Conservation (phyloP, 2,113 vertebrate genomes). For the Irena cyanogastra region DNA sequence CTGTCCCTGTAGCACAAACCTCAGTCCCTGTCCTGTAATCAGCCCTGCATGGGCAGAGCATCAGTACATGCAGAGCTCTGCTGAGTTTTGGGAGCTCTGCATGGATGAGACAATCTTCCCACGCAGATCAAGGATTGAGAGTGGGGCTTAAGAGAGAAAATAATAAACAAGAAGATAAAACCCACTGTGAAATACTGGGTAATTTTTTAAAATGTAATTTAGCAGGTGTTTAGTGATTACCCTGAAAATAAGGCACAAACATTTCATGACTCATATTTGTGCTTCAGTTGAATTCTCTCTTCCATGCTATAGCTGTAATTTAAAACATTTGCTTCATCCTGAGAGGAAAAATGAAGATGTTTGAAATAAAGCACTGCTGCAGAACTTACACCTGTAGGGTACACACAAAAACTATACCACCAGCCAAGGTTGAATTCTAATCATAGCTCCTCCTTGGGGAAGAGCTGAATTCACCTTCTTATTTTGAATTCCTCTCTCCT, state of each 20-base stretch:
- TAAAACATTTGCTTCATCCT: constrained; percentile 26
- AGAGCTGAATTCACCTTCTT: not conserved
- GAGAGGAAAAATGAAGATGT: not conserved
- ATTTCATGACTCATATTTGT: constrained; percentile 40
- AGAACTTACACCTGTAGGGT: not conserved
- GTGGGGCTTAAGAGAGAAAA: not conserved
- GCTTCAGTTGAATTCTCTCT: constrained; percentile 20
- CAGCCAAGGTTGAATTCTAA: not conserved
- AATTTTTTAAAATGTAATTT: constrained; percentile 33
- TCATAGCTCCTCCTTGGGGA: not conserved
- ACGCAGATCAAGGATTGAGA: not conserved
- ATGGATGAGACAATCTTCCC: not conserved
- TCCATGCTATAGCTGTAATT: constrained; percentile 9
- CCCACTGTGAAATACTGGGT: not conserved
- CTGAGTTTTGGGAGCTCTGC: not conserved
- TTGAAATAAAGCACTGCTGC: not conserved
- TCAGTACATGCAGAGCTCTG: not conserved
- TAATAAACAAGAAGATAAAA: constrained; percentile 23
- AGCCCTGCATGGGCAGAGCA: not conserved
- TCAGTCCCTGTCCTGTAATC: not conserved
- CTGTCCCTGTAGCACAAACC: not conserved
- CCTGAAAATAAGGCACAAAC: constrained; percentile 21
- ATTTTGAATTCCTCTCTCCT: not conserved
- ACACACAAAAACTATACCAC: not conserved
- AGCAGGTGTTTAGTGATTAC: constrained; percentile 52